Base-by-base conservation (phyloP, 2,113 vertebrate species). In the Puffinus mauretanicus region DNA sequence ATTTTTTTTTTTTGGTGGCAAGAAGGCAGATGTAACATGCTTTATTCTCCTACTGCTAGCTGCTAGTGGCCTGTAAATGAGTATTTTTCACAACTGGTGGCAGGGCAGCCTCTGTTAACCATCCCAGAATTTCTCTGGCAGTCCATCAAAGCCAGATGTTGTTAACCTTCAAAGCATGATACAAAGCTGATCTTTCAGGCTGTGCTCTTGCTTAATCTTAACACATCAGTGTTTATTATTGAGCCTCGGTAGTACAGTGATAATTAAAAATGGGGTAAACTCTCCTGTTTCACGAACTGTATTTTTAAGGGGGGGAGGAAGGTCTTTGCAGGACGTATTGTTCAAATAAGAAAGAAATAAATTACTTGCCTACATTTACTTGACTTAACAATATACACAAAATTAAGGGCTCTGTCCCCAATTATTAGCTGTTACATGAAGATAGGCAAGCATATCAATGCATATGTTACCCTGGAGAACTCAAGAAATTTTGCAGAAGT, bases 111-210 rank as follows among this genome's bases (percentile, higher is more conserved):
- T 94, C 78, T 65, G 47, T 36, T 93, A 94, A 79, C 38, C 2
- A 4, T 47, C 30, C 21, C 36, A 71, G 88, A 94, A 82, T 75
- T 94, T 95, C 58, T 94, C 40, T 38, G 40, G n/a, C 64, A 86
- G 78, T 70, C 46, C n/a, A 22, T 71, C 51, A 92, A 96, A 92
- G 47, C 42, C 76, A 92, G 84, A 89, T 87, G 66, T 70, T 95
- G 13, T 51, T 86, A 96, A 90, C 65, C 30, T 85, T 90, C 69
- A 88, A 94, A 77, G 61, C 9, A 12, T 5, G 9, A 70, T 47
- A 65, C 32, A 71, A 80, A 87, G 47, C 40, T 82, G 65, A 71
- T 80, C 57, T 72, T 94, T 91, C 54, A 91, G 82, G 51, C 69
- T 78, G 32, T 85, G 62, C 19, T 95, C 36, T 84, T 93, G 25